phyloP scores from a whole-genome alignment of 92 coral and sea anemone genomes.

The Zoanthus solanderi region DNA sequence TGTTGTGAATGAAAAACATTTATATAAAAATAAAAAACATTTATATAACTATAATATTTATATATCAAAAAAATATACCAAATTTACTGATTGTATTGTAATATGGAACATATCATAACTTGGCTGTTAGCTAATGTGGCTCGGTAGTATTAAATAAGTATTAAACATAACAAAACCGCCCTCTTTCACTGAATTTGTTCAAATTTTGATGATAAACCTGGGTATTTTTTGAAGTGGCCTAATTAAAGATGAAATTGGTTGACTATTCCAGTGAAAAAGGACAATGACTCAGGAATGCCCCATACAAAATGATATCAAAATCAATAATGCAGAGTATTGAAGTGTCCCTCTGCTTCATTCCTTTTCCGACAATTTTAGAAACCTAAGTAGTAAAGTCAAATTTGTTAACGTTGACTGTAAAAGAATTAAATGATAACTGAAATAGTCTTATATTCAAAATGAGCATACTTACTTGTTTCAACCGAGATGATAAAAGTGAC shows the following conservation, averaged over 20 bases:
- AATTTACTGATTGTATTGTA: too few relatives aligned
- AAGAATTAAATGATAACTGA: neutral
- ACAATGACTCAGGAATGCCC: conserved; percentile 52
- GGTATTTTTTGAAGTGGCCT: neutral
- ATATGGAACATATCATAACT: too few relatives aligned
- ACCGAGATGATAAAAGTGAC: neutral
- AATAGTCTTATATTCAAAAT: neutral
- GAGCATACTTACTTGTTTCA: neutral
- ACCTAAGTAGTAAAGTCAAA: conserved; percentile 2
- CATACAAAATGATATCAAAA: conserved; percentile 54
- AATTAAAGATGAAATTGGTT: neutral
- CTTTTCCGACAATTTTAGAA: conserved; percentile 46
- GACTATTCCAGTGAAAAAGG: neutral
- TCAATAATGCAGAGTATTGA: conserved; percentile 48
- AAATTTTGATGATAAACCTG: too few relatives aligned
- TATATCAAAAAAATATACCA: too few relatives aligned
- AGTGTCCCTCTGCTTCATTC: conserved; percentile 52
- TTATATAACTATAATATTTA: too few relatives aligned
- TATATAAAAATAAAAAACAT: too few relatives aligned
- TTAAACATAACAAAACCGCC: too few relatives aligned
- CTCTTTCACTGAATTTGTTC: too few relatives aligned
- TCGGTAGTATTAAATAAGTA: too few relatives aligned
- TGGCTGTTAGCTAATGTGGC: too few relatives aligned
- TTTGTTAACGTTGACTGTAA: conserved; percentile 19
- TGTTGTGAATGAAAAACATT: too few relatives aligned